Evolutionary conservation across 2,797 vertebrate species (phyloP), one percentile per base, ranked within the genome.

Genomic region (Thalassophryne amazonica): DNA sequence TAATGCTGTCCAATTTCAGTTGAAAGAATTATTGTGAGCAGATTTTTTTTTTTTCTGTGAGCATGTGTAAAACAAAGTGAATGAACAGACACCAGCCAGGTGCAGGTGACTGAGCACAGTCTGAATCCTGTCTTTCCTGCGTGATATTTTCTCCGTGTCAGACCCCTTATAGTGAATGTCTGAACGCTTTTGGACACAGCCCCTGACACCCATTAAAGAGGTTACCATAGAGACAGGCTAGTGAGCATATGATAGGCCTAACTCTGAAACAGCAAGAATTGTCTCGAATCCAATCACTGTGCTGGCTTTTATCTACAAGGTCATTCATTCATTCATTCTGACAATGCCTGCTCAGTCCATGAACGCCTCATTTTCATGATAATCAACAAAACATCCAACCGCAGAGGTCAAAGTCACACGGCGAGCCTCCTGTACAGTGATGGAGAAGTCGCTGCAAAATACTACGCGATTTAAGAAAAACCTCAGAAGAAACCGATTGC

Each of bases 191-290:
- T 48, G 73, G 81, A 80, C 66, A 16, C 63, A 79, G 69, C 65
- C 78, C 76, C 74, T 80, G 76, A 86, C 79, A 77, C 81, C 84
- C 81, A 84, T 90, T 80, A 87, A 67, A 78, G 75, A 85, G 82
- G 89, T 91, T 91, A 90, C 89, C 89, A 91, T 91, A 90, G 89
- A 89, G 89, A 91, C 88, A 87, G 83, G 80, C 86, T 81, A 86
- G 85, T 50, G 64, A 87, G 85, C 73, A 59, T 78, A 79, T 87
- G 83, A 83, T 82, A 85, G 86, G 88, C 81, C 87, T 65, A 83
- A 84, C 78, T 87, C 83, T 76, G 77, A 83, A 81, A 85, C 80
- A 84, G 83, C 75, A 72, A 75, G 78, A 87, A 84, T 78, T 84
- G 87, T 90, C 83, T 86, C 60, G 79, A 89, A 89, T 80, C 79